A percentile compares a stretch with the other conserved stretches of the same genome.
These are phyloP conservation scores for Catocala fraxini DNA, from an alignment of 2,888 invertebrate genomes.

Conservation along the genomic window DNA sequence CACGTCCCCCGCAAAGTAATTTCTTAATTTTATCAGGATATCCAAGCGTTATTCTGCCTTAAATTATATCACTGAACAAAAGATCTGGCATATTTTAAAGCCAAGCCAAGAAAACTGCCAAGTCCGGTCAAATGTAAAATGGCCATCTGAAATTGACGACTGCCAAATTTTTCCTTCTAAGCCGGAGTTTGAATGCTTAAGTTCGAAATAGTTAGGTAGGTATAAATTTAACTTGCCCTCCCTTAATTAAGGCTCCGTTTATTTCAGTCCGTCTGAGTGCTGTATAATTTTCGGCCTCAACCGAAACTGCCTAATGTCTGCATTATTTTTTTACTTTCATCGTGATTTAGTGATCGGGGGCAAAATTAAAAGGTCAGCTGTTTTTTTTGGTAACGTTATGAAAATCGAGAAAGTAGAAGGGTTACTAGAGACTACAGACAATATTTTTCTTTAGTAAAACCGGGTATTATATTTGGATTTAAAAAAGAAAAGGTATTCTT, in stretches of 20 bases:
- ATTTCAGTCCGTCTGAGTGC: conserved; percentile 34
- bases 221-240: conserved; percentile 30
- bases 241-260: conserved; percentile 36
- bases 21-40: no score
- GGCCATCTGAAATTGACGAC: not conserved
- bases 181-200: not conserved
- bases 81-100: no score
- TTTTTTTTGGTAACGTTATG: not conserved
- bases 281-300: conserved; percentile 31
- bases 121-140: not conserved
- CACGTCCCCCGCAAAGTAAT: no score
- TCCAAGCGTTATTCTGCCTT: no score
- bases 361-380: conserved; percentile 9
- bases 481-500: no score
- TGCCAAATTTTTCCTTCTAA: not conserved
- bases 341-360: conserved; percentile 6
- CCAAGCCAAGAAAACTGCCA: not conserved
- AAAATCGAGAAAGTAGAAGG: conserved; percentile 3
- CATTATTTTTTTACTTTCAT: conserved; percentile 15
- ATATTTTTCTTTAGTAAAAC: no score
- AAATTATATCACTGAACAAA: no score
- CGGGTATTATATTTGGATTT: no score
- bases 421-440: not conserved
- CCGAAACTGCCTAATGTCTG: conserved; percentile 14
- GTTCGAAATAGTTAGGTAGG: conserved; percentile 15